Conservation (phyloP, 2,113 vertebrate species). For the Garra rufa region DNA sequence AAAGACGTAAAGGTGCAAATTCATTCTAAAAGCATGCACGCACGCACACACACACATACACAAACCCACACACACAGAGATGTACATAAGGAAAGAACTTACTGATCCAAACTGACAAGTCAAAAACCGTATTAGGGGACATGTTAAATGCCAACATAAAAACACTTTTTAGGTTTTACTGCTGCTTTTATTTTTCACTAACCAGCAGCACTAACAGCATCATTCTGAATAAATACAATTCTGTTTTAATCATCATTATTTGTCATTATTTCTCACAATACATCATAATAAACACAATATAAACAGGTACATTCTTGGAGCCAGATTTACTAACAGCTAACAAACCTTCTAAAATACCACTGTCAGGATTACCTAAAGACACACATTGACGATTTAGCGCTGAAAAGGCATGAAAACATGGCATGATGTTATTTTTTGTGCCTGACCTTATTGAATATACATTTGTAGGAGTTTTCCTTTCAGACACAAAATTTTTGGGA, state of each 20-base stretch:
- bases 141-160: not conserved
- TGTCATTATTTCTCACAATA: too few relatives aligned
- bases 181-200: not conserved
- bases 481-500: too few relatives aligned
- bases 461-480: too few relatives aligned
- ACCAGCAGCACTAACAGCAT: not conserved
- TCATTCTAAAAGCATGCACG: not conserved
- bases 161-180: not conserved
- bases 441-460: too few relatives aligned
- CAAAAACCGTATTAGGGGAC: slow-evolving; percentile 3
- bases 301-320: too few relatives aligned
- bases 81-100: not conserved
- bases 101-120: slow-evolving; percentile 11
- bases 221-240: not conserved
- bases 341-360: too few relatives aligned
- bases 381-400: too few relatives aligned
- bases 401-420: too few relatives aligned
- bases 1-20: not conserved
- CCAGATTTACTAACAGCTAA: too few relatives aligned
- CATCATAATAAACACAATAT: too few relatives aligned
- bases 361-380: too few relatives aligned
- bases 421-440: too few relatives aligned
- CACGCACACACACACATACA: not conserved
- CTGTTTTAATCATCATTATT: not conserved
- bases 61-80: slow-evolving; percentile 2